phyloP scores from a whole-genome alignment of 2,797 vertebrate genomes.

The Myotis pilosus region DNA sequence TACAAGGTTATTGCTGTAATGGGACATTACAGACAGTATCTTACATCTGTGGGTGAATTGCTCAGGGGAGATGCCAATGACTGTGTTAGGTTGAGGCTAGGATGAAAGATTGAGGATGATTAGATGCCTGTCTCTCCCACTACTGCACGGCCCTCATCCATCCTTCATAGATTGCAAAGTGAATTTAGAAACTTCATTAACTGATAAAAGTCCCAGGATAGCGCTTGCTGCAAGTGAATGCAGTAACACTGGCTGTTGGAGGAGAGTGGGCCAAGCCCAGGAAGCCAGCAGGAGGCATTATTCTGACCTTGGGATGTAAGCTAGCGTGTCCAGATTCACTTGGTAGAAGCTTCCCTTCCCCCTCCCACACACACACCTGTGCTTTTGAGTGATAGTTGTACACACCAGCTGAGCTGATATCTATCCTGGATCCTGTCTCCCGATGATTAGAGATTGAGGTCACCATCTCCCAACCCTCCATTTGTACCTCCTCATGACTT shows the following conservation, averaged over 20 bases:
- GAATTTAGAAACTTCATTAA: not conserved
- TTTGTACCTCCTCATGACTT: not conserved
- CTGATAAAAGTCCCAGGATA: not conserved
- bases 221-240: not conserved
- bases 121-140: not conserved
- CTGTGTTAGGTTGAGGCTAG: not conserved
- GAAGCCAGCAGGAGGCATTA: not conserved
- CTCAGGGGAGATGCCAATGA: not conserved
- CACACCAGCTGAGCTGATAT: not conserved
- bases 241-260: not conserved
- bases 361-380: accelerated
- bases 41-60: not conserved
- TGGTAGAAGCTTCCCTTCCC: not conserved
- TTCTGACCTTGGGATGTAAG: not conserved
- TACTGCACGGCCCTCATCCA: not conserved
- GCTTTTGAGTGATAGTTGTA: not conserved
- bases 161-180: not conserved
- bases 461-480: not conserved
- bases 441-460: not conserved
- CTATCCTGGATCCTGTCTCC: not conserved
- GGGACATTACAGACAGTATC: not conserved
- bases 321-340: not conserved
- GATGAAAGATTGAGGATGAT: not conserved
- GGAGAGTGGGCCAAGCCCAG: not conserved
- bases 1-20: not conserved